These are phyloP conservation scores for Mesitornis unicolor DNA, from an alignment of 2,113 vertebrate genomes.

Conservation along the genomic window DNA sequence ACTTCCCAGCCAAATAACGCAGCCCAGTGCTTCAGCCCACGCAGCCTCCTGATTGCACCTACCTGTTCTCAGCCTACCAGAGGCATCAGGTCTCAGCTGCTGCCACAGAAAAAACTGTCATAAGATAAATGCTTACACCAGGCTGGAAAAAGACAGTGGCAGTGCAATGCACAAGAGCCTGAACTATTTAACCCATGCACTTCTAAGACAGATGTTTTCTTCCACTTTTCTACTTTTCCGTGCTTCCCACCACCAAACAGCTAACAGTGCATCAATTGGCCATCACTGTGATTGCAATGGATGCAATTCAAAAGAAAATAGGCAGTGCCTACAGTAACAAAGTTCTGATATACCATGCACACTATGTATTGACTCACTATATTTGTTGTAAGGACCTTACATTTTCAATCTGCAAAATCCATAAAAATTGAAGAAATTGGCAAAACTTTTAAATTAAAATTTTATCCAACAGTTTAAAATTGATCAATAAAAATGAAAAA, in stretches of 20 bases:
- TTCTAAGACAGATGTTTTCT: neutral
- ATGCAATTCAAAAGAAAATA: neutral
- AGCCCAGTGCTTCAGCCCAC: neutral
- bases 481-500: neutral
- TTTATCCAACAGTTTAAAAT: neutral
- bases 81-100: neutral
- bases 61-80: neutral
- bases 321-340: neutral
- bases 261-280: neutral
- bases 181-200: fast-evolving
- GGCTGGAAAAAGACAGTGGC: neutral
- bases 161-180: neutral
- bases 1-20: neutral
- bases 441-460: neutral
- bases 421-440: neutral
- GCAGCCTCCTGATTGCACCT: fast-evolving
- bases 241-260: neutral
- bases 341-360: neutral
- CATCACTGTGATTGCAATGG: neutral
- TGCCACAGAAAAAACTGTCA: neutral
- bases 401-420: neutral
- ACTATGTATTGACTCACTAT: neutral
- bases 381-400: neutral
- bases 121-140: neutral
- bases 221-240: neutral